Evolutionary conservation across 2,797 vertebrate genomes (phyloP), one percentile per base, ranked within the genome.

Genomic region (Allobates femoralis): DNA sequence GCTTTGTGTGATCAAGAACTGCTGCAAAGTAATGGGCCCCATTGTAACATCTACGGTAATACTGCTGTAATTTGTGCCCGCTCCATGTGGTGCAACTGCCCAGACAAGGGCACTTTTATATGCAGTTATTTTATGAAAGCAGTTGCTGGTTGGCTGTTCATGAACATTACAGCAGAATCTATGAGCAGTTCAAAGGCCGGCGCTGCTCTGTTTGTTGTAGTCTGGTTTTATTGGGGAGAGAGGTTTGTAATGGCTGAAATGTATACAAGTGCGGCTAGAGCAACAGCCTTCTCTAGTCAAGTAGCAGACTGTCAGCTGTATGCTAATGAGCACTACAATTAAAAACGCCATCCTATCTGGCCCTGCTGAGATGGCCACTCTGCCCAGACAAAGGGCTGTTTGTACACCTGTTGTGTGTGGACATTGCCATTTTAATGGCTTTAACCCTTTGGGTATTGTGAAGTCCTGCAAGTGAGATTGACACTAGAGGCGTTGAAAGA

Each of bases 341-440:
- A 96, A 96, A n/a, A 95, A 95, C 95, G 90, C 93, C 93, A 91
- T 93, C 92, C 92, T 94, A 92, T 94, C 90, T 89, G 87, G 90
- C 92, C 90, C 92, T 90, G 89, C 93, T 91, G 91, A 94, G 89
- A 88, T 89, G 89, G 85, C 89, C 86, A 84, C 86, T 88, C 88
- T 87, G 83, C 84, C 88, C 91, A 95, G 93, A 96, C 96, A 97
- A 97, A 96, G 95, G 94, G 89, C 94, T 96, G 94, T 96, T 97
- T 96, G 95, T 96, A 96, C 96, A 96, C 96, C 96, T 97, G 96
- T 97, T 96, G 94, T 95, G 92, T 92, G 81, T 92, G 91, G 88
- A 89, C 88, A 91, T 89, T 87, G 85, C 86, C 87, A 58, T 90
- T 88, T 90, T 88, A 89, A 87, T 90, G 85, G 55, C 86, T 81